Base-by-base conservation (phyloP, 2,113 vertebrate species). In the Pampusana beccarii region DNA sequence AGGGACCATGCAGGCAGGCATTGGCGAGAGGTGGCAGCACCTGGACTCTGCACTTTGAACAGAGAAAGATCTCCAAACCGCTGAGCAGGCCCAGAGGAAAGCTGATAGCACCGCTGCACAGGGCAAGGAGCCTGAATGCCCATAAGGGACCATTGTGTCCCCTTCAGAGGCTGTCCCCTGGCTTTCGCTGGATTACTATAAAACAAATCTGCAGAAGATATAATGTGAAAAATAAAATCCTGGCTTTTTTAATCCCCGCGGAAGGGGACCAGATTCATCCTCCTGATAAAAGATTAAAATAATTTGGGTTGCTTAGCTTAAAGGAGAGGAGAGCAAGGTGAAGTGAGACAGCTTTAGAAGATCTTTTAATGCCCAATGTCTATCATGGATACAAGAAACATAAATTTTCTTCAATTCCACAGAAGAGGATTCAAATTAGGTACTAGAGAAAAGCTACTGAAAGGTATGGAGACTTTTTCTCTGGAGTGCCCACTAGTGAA, bases 1-100 rank as follows among this genome's bases (percentile, higher is more conserved):
- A 53, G 11, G n/a, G 13, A 9, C 26, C 23, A n/a, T 3, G n/a
- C 14, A 64, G 18, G 15, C 31, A 61, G 4, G 23, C 0, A 0
- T 2, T 72, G 42, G 9, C 29, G 5, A 78, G 21, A 53, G 33
- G 13, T 5, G 11, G 31, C 14, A 40, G 42, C 4, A 8, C 18
- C 7, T 13, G 34, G 9, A 21, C 5, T 36, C 28, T 29, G 31
- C 1, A 0, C 14, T 87, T 64, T 19, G 62, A 60, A 74, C 20
- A 50, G n/a, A 48, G 42, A 82, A 58, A 62, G 10, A 33, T 60
- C n/a, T 74, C 38, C 54, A 44, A 90, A 79, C 17, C 24, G 4
- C 11, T 44, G n/a, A 57, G 24, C 2, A 0, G 2, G 9, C 18
- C 50, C 11, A 42, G 21, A 25, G 9, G n/a, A 78, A 54, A 58